Percentiles rank a stretch among this genome's conserved stretches.
Evolutionary conservation across 2,888 invertebrate species (phyloP).

Genomic region (Drosophila fungiperda): DNA sequence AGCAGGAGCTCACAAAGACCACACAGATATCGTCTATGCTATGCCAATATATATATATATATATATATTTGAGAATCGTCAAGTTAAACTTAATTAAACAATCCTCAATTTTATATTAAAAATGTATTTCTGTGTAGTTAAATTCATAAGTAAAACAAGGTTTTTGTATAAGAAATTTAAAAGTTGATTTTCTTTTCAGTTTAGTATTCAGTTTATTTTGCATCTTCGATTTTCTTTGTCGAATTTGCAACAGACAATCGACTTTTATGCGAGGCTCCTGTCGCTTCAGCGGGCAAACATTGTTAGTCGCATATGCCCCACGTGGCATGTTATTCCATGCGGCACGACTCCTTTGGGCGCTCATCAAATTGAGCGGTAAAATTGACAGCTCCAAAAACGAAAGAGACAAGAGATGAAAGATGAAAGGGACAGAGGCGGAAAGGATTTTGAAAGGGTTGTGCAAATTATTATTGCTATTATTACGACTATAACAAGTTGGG

Average conservation of each 20-base stretch:
- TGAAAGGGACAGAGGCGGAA: neutral
- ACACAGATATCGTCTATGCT: neutral
- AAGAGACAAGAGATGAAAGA: neutral
- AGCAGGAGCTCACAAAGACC: neutral
- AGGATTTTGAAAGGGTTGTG: conserved; percentile 60
- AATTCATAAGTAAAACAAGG: neutral
- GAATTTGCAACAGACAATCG: conserved; percentile 65
- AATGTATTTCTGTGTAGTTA: neutral
- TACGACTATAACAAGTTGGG: conserved; percentile 64
- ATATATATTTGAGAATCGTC: neutral
- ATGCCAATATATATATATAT: neutral
- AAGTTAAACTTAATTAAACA: neutral
- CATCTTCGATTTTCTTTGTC: conserved; percentile 3
- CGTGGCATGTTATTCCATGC: neutral
- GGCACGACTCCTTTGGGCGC: neutral
- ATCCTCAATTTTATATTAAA: neutral
- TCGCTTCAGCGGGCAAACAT: conserved; percentile 4
- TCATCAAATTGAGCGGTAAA: conserved; percentile 72
- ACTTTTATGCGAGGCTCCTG: conserved; percentile 51
- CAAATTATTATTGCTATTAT: conserved; percentile 78
- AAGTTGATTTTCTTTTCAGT: neutral
- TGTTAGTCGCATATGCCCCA: conserved; percentile 6
- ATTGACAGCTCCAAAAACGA: conserved; percentile 38
- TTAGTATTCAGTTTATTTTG: neutral
- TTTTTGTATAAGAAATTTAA: neutral